Conservation (phyloP, 2,797 vertebrate species). For the Aeoliscus strigatus region DNA sequence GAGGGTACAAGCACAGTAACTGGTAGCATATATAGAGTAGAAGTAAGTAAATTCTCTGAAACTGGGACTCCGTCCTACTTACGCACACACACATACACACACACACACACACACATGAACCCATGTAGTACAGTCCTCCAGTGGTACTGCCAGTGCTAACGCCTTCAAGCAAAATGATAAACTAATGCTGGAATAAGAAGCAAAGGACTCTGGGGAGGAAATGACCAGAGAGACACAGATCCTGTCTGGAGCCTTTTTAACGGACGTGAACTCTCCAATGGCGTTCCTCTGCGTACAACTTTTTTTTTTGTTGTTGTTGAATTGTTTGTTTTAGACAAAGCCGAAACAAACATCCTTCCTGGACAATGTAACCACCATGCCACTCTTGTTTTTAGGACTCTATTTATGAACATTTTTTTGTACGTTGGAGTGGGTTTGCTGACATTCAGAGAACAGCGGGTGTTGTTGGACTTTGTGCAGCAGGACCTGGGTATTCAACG, state of each 20-base stretch:
- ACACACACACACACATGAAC: conserved; percentile 12
- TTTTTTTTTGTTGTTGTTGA: conserved; percentile 18
- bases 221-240: conserved; percentile 37
- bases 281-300: conserved; percentile 45
- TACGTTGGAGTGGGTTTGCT: conserved; percentile 63
- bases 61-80: conserved; percentile 55
- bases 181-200: conserved; percentile 50
- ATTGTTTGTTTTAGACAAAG: conserved; percentile 21
- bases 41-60: conserved; percentile 39
- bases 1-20: conserved; percentile 33
- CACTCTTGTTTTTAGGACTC: conserved; percentile 65
- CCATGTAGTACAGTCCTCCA: conserved; percentile 19
- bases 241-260: conserved; percentile 39
- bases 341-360: conserved; percentile 33
- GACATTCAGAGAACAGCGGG: conserved; percentile 44
- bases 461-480: conserved; percentile 53
- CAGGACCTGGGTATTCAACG: conserved; percentile 50
- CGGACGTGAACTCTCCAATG: conserved; percentile 34
- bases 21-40: conserved; percentile 36
- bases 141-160: conserved; percentile 40
- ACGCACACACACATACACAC: conserved; percentile 6
- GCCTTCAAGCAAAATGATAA: conserved; percentile 45
- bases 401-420: conserved; percentile 77
- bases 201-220: conserved; percentile 43
- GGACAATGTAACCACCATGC: conserved; percentile 47